Conservation (phyloP, 2,113 vertebrate genomes). For the Balaenoptera acutorostrata region DNA sequence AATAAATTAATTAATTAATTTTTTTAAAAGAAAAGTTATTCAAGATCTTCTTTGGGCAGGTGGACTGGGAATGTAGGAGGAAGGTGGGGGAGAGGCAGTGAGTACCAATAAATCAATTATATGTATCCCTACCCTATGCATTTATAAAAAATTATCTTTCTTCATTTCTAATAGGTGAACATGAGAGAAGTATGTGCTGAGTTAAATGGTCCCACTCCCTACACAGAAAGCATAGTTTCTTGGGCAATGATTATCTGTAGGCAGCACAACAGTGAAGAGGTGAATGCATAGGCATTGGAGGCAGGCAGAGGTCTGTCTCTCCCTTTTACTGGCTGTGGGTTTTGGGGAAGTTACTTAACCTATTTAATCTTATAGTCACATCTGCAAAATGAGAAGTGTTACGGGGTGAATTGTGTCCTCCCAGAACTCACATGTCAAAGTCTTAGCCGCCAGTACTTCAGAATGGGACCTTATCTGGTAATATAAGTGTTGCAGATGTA, state of each 20-base stretch:
- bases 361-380: neutral
- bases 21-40: neutral
- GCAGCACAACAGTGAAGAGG: neutral
- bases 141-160: neutral
- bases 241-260: neutral
- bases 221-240: neutral
- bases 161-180: neutral
- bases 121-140: neutral
- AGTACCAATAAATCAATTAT: neutral
- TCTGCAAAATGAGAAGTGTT: neutral
- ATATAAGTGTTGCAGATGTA: neutral
- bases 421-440: neutral
- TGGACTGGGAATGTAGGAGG: neutral
- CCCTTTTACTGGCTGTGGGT: neutral
- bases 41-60: neutral
- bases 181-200: neutral
- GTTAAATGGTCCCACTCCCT: neutral
- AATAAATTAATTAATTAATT: no score
- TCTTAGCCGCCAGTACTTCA: neutral
- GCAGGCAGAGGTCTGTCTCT: neutral
- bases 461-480: neutral
- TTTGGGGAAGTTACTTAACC: neutral
- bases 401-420: neutral
- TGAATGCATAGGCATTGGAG: neutral
- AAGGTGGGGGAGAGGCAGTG: neutral